A percentile compares a stretch with the other conserved stretches of the same genome.
Evolutionary conservation across 2,888 invertebrate species (phyloP).

Genomic region (Neoascia interrupta): DNA sequence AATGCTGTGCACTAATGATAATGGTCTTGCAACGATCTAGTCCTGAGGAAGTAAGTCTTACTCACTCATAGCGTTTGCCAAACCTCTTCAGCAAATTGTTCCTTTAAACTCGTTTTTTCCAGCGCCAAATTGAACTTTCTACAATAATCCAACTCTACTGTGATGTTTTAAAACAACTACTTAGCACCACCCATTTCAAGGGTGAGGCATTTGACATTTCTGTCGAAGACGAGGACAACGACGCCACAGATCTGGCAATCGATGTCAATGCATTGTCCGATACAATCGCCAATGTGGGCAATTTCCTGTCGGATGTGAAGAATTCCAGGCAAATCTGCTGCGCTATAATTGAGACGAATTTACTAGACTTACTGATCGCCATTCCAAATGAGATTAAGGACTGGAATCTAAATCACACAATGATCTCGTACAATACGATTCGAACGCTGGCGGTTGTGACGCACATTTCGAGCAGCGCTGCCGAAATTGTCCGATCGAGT

Average conservation of each 20-base stretch:
- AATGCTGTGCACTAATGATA: conserved; percentile 82
- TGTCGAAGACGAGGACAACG: conserved; percentile 72
- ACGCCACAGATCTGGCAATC: conserved; percentile 72
- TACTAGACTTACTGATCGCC: conserved; percentile 77
- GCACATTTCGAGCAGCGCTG: conserved; percentile 73
- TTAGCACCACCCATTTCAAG: conserved; percentile 76
- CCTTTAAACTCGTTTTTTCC: too few species aligned
- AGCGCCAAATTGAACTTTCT: conserved; percentile 83
- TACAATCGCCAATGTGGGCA: conserved; percentile 77
- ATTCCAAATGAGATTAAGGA: conserved; percentile 77
- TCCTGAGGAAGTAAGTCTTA: conserved; percentile 80
- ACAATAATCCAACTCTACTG: conserved; percentile 79
- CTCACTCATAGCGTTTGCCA: conserved; percentile 1
- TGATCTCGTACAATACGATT: conserved; percentile 75
- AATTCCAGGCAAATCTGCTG: conserved; percentile 74
- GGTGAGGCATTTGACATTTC: conserved; percentile 75
- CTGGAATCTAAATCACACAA: conserved; percentile 76
- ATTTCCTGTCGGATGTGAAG: conserved; percentile 74
- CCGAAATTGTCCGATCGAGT: conserved; percentile 72
- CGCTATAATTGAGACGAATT: conserved; percentile 78
- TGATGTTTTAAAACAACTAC: conserved; percentile 77
- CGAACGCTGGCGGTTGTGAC: conserved; percentile 75
- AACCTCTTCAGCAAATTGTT: neutral
- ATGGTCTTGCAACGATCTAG: conserved; percentile 82
- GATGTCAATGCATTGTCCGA: conserved; percentile 77